These are phyloP conservation scores for Drosophila navojoa DNA, from an alignment of 1,140 invertebrate genomes.

Conservation along the genomic window DNA sequence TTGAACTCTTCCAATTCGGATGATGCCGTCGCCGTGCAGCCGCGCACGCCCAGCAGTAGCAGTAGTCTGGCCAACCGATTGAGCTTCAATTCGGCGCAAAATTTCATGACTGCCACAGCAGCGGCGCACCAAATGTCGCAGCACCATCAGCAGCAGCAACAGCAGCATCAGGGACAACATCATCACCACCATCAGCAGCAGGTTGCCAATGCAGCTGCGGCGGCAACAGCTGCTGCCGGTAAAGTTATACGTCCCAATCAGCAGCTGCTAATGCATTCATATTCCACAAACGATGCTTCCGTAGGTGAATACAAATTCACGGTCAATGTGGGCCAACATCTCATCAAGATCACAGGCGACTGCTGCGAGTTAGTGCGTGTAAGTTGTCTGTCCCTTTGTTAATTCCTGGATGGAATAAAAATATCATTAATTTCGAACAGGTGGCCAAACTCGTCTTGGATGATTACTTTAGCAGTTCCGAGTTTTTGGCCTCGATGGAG, in stretches of 20 bases:
- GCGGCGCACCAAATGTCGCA: constrained; percentile 77
- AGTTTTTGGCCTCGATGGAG: constrained; percentile 81
- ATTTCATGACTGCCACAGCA: constrained; percentile 82
- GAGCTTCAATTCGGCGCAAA: constrained; percentile 80
- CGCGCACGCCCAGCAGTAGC: constrained; percentile 52
- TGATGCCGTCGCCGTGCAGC: constrained; percentile 85
- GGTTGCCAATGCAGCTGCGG: constrained; percentile 58
- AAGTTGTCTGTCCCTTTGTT: constrained; percentile 57
- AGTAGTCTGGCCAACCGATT: constrained; percentile 81
- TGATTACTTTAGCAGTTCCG: constrained; percentile 88
- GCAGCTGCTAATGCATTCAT: constrained; percentile 89
- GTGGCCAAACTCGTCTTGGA: constrained; percentile 93
- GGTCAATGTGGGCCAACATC: constrained; percentile 91
- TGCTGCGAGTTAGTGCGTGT: constrained; percentile 93
- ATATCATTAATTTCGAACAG: constrained; percentile 82
- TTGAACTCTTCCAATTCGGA: constrained; percentile 91
- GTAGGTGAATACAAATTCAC: constrained; percentile 94
- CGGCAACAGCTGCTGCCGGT: constrained; percentile 80
- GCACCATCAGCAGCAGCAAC: constrained; percentile 58
- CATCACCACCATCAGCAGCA: constrained; percentile 61
- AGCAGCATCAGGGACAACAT: constrained; percentile 60
- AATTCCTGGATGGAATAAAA: background rate
- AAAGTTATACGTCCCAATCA: constrained; percentile 85
- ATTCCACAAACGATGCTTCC: constrained; percentile 92
- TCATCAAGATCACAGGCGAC: constrained; percentile 92